Evolutionary conservation across 53 echinoderm and acorn worm genomes (phyloP).

Genomic region (Patiria pectinifera): DNA sequence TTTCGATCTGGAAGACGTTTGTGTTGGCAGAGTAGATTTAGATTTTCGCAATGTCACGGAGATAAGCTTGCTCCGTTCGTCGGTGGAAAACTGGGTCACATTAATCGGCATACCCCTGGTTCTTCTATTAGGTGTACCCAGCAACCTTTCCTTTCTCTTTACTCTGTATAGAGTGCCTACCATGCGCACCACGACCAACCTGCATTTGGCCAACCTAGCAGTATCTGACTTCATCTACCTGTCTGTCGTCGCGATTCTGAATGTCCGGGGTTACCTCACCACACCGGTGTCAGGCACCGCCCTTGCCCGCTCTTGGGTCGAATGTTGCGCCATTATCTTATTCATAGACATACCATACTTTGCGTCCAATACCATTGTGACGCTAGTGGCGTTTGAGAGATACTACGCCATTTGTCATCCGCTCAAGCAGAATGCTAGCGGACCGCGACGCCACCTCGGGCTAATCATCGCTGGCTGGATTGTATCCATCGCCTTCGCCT

Average conservation of each 20-base stretch:
- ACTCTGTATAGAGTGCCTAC: background rate
- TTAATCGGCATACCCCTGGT: background rate
- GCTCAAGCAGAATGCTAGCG: background rate
- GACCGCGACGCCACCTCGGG: background rate
- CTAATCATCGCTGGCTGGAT: background rate
- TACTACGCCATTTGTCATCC: slow-evolving; percentile 20
- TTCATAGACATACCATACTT: background rate
- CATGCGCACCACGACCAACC: background rate
- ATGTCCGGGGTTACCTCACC: background rate
- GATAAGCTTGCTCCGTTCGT: background rate
- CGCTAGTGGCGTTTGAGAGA: slow-evolving; percentile 12
- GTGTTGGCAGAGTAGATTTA: no score
- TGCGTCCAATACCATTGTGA: background rate
- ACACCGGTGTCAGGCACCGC: background rate
- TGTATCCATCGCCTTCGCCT: background rate
- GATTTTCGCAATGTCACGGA: no score
- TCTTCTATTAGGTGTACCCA: background rate
- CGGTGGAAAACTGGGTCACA: background rate
- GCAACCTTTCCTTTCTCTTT: slow-evolving; percentile 9
- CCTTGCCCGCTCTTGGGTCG: background rate
- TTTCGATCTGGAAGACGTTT: no score
- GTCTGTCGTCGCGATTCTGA: background rate
- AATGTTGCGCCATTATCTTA: background rate
- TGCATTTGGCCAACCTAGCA: slow-evolving; percentile 1
- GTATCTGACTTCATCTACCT: background rate